Conservation (phyloP, 2,797 vertebrate species). For the Australoheros facetus region DNA sequence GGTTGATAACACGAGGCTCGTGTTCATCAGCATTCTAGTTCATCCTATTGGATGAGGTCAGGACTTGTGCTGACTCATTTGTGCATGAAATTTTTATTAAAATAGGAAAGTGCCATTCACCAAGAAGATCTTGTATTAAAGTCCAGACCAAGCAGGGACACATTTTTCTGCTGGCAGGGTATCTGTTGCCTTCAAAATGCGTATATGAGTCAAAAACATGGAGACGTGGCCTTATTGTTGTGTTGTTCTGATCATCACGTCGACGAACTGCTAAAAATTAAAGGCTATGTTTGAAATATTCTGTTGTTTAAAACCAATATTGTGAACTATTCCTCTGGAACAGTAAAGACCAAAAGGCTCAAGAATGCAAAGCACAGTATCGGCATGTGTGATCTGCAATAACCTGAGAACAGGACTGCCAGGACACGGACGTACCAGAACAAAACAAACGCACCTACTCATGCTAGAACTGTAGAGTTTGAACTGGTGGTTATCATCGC, state of each 20-base stretch:
- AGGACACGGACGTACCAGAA: rapidly evolving
- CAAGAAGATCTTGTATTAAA: not conserved
- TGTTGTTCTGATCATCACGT: not conserved
- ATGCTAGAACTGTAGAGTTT: no score
- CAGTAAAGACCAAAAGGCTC: not conserved
- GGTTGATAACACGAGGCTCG: not conserved
- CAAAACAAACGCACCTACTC: not conserved
- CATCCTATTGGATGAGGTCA: not conserved
- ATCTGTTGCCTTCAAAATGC: not conserved
- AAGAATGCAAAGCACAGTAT: not conserved
- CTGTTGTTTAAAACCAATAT: not conserved
- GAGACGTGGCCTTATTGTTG: not conserved
- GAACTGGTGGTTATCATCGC: not conserved
- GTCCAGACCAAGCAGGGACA: rapidly evolving
- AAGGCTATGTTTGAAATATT: not conserved
- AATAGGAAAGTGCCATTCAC: not conserved
- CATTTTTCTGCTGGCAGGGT: not conserved
- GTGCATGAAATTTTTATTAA: not conserved
- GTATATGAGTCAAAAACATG: not conserved
- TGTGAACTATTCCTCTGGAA: not conserved
- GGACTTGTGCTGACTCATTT: not conserved
- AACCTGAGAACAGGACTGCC: not conserved
- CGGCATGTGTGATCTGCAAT: not conserved
- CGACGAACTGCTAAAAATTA: not conserved
- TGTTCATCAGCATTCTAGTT: not conserved